Base-by-base conservation (phyloP, 2,113 vertebrate species). In the Seriola rivoliana region DNA sequence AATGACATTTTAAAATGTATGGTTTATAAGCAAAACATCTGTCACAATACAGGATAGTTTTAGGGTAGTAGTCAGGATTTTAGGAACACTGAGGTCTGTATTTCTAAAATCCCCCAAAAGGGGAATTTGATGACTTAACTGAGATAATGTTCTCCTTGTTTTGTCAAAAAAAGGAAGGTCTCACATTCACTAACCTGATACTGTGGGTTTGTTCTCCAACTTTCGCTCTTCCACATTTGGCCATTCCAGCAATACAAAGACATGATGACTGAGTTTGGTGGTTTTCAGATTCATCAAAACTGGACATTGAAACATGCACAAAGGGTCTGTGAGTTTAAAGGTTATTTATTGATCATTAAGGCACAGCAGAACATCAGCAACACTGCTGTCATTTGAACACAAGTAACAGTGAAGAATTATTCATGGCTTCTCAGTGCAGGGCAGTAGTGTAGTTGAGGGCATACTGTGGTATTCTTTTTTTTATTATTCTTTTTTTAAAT, bases 331-430 rank as follows among this genome's bases (percentile, higher is more conserved):
- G 23, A 59, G 50, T 52, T 57, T 64, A 1, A 68, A 78, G 52
- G 29, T 25, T 60, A 40, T 92, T 93, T 92, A 92, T 91, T 92
- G 59, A 86, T 72, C 62, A 64, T 75, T 89, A 93, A 94, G 93
- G 93, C 93, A 94, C 91, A 90, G 59, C 9, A 60, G 38, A 71
- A 77, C 25, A 76, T 52, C 80, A 82, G 72, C 70, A 72, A 59
- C 60, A 79, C 59, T 69, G 75, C 78, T 83, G 81, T 74, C 44
- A 54, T 57, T 67, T 36, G 29, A 72, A 83, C 59, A 85, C 23
- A 64, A 54, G 29, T 60, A 84, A 81, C 78, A 89, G 83, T 84
- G 64, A 85, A 72, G 40, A 78, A 14, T 25, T 52, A 36, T 23
- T 62, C 25, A 48, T 84, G 84, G 80, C 80, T 88, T 68, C 42